A percentile compares a stretch with the other conserved stretches of the same genome.
Conservation (phyloP, 2,797 vertebrate species). For the Telmatherina bonti region DNA sequence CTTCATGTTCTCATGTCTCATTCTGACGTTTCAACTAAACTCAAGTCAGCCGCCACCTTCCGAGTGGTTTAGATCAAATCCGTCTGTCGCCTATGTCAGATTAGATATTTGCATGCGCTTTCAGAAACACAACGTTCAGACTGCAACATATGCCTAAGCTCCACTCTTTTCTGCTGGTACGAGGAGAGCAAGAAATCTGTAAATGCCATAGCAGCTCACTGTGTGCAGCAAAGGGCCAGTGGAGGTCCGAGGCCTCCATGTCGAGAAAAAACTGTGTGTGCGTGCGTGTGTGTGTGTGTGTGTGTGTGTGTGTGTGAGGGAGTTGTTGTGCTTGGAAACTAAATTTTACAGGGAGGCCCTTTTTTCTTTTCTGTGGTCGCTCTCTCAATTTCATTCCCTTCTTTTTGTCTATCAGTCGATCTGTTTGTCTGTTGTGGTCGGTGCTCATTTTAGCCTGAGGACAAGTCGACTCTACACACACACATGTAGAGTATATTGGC, state of each 20-base stretch:
- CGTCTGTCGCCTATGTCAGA: background rate
- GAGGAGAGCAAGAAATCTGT: background rate
- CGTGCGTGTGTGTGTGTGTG: too few species aligned
- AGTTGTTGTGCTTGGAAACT: conserved; percentile 63
- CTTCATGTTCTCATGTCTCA: background rate
- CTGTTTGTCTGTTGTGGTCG: conserved; percentile 79
- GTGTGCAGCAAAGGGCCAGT: conserved; percentile 3
- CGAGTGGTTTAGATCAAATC: background rate
- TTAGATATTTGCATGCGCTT: conserved; percentile 4
- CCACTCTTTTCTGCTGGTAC: background rate
- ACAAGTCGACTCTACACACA: conserved; percentile 60
- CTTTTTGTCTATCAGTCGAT: conserved; percentile 77
- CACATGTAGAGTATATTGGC: conserved; percentile 56
- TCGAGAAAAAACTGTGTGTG: conserved; percentile 16
- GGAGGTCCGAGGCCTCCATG: conserved; percentile 28
- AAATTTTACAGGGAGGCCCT: conserved; percentile 69
- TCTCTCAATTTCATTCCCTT: conserved; percentile 52
- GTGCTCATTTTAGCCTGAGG: conserved; percentile 76
- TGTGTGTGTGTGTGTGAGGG: too few species aligned
- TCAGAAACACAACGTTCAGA: background rate
- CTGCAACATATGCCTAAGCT: background rate
- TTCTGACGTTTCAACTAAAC: background rate
- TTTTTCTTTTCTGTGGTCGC: conserved; percentile 63
- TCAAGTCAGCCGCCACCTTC: background rate
- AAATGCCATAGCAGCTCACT: background rate